Evolutionary conservation across 2,888 invertebrate genomes (phyloP).

Genomic region (Catocala fraxini): DNA sequence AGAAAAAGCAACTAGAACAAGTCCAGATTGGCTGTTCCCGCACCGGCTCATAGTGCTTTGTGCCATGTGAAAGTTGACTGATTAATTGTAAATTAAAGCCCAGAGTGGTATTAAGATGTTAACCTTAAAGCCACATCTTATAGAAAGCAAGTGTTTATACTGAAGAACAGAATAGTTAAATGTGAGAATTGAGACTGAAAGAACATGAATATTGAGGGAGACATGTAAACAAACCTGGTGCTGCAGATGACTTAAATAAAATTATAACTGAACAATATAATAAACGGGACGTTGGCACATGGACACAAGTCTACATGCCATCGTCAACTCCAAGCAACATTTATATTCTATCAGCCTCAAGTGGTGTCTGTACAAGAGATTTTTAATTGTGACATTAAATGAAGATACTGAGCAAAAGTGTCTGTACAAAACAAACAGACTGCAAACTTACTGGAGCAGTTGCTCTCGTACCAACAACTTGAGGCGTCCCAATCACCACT

Average conservation of each 20-base stretch:
- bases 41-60: slow-evolving; percentile 19
- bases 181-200: slow-evolving; percentile 57
- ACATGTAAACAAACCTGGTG: slow-evolving; percentile 54
- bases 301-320: slow-evolving; percentile 10
- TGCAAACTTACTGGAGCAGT: slow-evolving; percentile 91
- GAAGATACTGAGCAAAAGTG: slow-evolving; percentile 50
- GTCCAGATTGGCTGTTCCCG: slow-evolving; percentile 4
- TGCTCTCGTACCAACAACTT: slow-evolving; percentile 93
- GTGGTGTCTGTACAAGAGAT: slow-evolving; percentile 54
- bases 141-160: slow-evolving; percentile 49
- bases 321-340: slow-evolving; percentile 24
- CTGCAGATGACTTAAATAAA: slow-evolving; percentile 35
- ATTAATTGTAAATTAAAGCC: slow-evolving; percentile 25
- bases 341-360: slow-evolving; percentile 53
- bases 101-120: slow-evolving; percentile 35
- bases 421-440: slow-evolving; percentile 43
- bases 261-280: slow-evolving; percentile 8
- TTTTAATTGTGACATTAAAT: slow-evolving; percentile 36
- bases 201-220: slow-evolving; percentile 49
- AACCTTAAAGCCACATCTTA: slow-evolving; percentile 39
- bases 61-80: slow-evolving; percentile 6
- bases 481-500: slow-evolving; percentile 94
- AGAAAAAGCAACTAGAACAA: slow-evolving; percentile 26
- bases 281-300: slow-evolving; percentile 12
- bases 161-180: slow-evolving; percentile 40